Percentiles rank a stretch among this genome's conserved stretches.
Conservation (phyloP, 37 sponge, comb jelly and placozoan species). For the Petrosia ficiformis region DNA sequence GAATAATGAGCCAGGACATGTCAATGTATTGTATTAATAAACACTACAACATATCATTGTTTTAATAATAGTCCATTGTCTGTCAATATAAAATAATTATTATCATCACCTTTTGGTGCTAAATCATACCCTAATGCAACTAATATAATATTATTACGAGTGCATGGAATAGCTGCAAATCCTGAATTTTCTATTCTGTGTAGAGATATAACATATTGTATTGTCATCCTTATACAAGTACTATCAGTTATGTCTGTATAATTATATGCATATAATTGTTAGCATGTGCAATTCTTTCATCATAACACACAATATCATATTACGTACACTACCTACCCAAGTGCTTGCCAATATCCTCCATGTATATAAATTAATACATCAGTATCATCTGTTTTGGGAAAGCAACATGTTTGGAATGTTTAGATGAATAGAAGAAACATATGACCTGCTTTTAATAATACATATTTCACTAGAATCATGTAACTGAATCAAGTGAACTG, state of each 20-base stretch:
- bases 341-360: conserved; percentile 71
- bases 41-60: not conserved
- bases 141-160: not conserved
- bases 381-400: not conserved
- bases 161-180: not conserved
- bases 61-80: not conserved
- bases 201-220: not conserved
- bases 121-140: conserved; percentile 45
- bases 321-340: conserved; percentile 53
- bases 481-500: too few relatives aligned
- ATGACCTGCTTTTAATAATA: too few relatives aligned
- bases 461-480: too few relatives aligned
- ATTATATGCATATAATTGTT: too few relatives aligned
- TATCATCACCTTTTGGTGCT: conserved; percentile 39
- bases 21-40: not conserved
- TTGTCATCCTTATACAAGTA: too few relatives aligned
- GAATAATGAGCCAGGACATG: not conserved
- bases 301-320: too few relatives aligned
- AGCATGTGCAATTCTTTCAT: too few relatives aligned
- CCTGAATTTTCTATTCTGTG: conserved; percentile 1
- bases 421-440: too few relatives aligned
- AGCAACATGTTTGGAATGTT: not conserved
- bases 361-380: conserved; percentile 52
- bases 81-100: not conserved
- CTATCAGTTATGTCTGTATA: too few relatives aligned